phyloP scores from a whole-genome alignment of 2,113 vertebrate genomes.

The Sinocyclocheilus rhinocerous region DNA sequence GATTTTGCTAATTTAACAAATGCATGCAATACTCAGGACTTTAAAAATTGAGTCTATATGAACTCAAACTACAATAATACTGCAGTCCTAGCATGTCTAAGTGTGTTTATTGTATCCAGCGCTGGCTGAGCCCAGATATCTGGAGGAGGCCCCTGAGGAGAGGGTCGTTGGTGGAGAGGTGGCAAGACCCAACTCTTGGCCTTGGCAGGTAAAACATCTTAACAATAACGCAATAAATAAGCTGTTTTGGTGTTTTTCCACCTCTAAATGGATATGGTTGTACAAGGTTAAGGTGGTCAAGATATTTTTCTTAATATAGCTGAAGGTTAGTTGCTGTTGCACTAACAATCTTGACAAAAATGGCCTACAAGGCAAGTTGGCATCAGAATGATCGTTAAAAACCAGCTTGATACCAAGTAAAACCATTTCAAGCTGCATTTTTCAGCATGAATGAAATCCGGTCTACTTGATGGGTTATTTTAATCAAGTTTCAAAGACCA shows the following conservation, averaged over 20 bases:
- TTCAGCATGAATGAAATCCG: not conserved
- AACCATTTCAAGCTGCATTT: not conserved
- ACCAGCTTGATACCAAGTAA: not conserved
- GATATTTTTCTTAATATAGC: not conserved
- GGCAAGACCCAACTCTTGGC: constrained; percentile 78
- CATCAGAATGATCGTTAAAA: not conserved
- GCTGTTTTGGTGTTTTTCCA: too few relatives aligned
- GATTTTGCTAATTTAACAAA: not conserved
- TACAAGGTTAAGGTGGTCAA: not conserved
- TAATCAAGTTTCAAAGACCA: not conserved
- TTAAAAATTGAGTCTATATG: not conserved
- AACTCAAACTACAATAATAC: not conserved
- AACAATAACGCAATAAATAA: not conserved
- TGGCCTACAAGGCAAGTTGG: not conserved
- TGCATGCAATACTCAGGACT: not conserved
- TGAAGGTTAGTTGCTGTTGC: not conserved
- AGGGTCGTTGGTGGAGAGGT: constrained; percentile 86
- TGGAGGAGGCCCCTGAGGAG: constrained; percentile 57
- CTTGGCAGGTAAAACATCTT: constrained; percentile 81
- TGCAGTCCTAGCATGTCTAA: not conserved
- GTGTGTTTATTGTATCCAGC: constrained; percentile 53
- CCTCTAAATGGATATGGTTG: too few relatives aligned
- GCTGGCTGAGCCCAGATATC: constrained; percentile 75
- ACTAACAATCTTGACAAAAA: too few relatives aligned
- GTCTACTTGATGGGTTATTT: too few relatives aligned